Conservation (phyloP, 2,888 invertebrate species). For the Microctonus brassicae region DNA sequence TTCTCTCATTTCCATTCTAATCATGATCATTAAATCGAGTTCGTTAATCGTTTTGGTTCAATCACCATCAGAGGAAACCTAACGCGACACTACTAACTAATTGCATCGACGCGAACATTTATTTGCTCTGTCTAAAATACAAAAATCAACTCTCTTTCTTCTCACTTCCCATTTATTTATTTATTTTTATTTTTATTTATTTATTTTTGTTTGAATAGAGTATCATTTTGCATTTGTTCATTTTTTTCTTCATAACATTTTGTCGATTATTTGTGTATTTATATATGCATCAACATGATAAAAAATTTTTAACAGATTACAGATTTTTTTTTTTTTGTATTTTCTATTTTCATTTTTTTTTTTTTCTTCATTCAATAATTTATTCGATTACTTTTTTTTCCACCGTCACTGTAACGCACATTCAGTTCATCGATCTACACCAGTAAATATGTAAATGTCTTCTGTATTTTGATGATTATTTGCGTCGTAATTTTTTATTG, state of each 20-base stretch:
- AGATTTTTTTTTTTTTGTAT: slow-evolving; percentile 22
- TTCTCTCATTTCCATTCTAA: slow-evolving; percentile 19
- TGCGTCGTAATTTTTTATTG: not conserved
- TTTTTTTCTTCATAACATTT: slow-evolving; percentile 31
- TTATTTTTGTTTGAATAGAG: slow-evolving; percentile 14
- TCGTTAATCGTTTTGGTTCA: slow-evolving; percentile 18
- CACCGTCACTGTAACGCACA: slow-evolving; percentile 33
- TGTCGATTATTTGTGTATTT: slow-evolving; percentile 29
- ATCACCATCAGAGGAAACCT: slow-evolving; percentile 18
- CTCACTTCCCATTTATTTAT: slow-evolving; percentile 29
- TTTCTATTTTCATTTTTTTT: not conserved
- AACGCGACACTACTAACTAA: slow-evolving; percentile 37
- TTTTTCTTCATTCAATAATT: too few species aligned
- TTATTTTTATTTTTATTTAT: slow-evolving; percentile 31
- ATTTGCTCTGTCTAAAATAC: slow-evolving; percentile 33
- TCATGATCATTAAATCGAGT: slow-evolving; percentile 27
- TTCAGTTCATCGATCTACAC: slow-evolving; percentile 39
- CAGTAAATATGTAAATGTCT: slow-evolving; percentile 41
- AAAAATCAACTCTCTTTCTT: slow-evolving; percentile 51
- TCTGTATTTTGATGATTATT: not conserved
- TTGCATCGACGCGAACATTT: not conserved
- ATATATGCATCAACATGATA: slow-evolving; percentile 24
- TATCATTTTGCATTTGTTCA: slow-evolving; percentile 23
- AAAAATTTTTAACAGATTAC: slow-evolving; percentile 46
- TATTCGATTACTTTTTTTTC: slow-evolving; percentile 29